Evolutionary conservation across 2,888 invertebrate genomes (phyloP).

Genomic region (Busseola fusca): DNA sequence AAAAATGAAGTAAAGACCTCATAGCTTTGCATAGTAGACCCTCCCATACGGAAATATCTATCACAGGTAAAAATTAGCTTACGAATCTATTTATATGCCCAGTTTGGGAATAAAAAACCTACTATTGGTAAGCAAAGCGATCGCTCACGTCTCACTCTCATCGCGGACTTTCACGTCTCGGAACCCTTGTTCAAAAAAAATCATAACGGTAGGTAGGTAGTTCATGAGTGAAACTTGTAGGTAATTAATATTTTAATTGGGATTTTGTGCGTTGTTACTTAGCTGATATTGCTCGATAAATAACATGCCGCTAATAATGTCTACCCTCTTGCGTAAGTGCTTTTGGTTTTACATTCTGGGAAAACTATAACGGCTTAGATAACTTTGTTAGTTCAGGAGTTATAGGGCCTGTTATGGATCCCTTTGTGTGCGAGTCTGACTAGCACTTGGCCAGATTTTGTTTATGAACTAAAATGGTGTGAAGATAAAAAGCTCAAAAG

Average conservation of each 20-base stretch:
- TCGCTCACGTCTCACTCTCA: no score
- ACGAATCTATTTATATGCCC: not conserved
- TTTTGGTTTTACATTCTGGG: slow-evolving; percentile 70
- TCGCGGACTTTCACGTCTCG: no score
- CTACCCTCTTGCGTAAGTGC: slow-evolving; percentile 71
- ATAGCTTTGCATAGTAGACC: not conserved
- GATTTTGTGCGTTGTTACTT: slow-evolving; percentile 86
- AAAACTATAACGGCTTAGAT: no score
- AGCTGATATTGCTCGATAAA: slow-evolving; percentile 87
- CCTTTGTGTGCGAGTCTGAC: no score
- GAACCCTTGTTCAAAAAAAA: no score
- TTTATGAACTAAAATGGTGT: not conserved
- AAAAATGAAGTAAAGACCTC: not conserved
- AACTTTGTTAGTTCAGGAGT: no score
- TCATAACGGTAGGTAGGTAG: no score
- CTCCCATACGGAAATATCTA: no score
- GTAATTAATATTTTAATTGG: slow-evolving; percentile 89
- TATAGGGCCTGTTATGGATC: no score
- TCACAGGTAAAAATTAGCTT: not conserved
- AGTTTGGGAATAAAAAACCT: not conserved
- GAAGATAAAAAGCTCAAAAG: not conserved
- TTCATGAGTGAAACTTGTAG: no score
- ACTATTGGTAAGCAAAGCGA: not conserved
- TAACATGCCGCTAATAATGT: slow-evolving; percentile 83
- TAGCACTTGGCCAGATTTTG: no score